These are phyloP conservation scores for Girardinus metallicus DNA, from an alignment of 2,797 vertebrate genomes.

Conservation along the genomic window DNA sequence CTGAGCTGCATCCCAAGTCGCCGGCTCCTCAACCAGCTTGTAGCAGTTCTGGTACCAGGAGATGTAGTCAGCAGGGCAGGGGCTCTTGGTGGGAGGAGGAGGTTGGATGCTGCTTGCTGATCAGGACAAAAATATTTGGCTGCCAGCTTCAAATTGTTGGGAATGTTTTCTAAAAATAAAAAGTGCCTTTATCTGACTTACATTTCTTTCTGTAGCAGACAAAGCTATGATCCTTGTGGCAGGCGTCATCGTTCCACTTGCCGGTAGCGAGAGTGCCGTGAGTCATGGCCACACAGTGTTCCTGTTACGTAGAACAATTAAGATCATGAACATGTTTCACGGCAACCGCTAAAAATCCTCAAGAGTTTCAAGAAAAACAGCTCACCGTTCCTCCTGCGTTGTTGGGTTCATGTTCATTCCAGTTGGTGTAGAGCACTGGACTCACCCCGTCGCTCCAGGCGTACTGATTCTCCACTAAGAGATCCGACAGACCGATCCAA, in stretches of 20 bases:
- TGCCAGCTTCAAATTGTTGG: neutral
- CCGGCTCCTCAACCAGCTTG: conserved; percentile 72
- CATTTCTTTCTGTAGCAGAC: conserved; percentile 83
- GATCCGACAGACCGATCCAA: conserved; percentile 84
- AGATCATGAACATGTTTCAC: neutral
- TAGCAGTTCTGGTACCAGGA: conserved; percentile 85
- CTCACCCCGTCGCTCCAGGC: conserved; percentile 82
- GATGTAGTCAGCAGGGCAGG: conserved; percentile 73
- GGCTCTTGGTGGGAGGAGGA: conserved; percentile 72
- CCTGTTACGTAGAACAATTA: conserved; percentile 57
- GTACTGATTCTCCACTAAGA: conserved; percentile 75
- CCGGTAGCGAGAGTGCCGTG: conserved; percentile 70
- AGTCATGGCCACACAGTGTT: conserved; percentile 77
- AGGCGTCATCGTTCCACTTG: conserved; percentile 81
- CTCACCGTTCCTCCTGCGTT: conserved; percentile 75
- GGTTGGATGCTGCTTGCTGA: conserved; percentile 72
- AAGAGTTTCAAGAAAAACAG: neutral
- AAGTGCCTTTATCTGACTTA: conserved; percentile 43
- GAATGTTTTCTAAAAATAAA: neutral
- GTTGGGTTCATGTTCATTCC: conserved; percentile 82
- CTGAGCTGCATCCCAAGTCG: conserved; percentile 76
- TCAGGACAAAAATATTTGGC: neutral
- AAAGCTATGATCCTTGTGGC: conserved; percentile 71
- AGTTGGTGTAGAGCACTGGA: conserved; percentile 82
- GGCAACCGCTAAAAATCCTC: neutral